Evolutionary conservation across 2,113 vertebrate genomes (phyloP).

Genomic region (Atractosteus spatula): DNA sequence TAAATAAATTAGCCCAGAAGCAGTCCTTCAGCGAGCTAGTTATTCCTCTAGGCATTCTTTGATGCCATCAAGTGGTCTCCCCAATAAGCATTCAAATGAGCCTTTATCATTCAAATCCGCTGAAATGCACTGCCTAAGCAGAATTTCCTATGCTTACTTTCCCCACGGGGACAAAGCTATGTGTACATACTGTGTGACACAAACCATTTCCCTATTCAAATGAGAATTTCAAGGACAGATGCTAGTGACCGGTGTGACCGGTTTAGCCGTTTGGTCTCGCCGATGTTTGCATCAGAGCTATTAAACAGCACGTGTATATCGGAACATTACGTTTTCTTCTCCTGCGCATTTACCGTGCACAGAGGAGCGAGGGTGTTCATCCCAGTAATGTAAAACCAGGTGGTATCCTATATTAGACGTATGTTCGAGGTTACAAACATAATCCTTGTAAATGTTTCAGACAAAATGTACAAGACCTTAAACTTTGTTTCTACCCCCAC

Average conservation of each 20-base stretch:
- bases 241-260: not conserved
- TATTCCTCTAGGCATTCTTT: not conserved
- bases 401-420: no score
- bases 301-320: no score
- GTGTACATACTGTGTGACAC: not conserved
- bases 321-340: no score
- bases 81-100: constrained; percentile 1
- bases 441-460: no score
- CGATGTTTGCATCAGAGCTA: not conserved
- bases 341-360: no score
- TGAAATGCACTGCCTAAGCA: not conserved
- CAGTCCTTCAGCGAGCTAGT: not conserved
- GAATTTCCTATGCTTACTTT: not conserved
- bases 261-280: not conserved
- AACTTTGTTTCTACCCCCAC: no score
- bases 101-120: constrained; percentile 6
- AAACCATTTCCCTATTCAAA: constrained; percentile 15
- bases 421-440: no score
- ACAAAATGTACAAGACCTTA: no score
- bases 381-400: no score
- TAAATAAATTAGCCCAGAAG: not conserved
- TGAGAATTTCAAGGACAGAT: not conserved
- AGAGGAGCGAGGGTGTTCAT: no score
- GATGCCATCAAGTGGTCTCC: not conserved
- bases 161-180: not conserved